Evolutionary conservation across 2,888 invertebrate genomes (phyloP).

Genomic region (Clitarchus hookeri): DNA sequence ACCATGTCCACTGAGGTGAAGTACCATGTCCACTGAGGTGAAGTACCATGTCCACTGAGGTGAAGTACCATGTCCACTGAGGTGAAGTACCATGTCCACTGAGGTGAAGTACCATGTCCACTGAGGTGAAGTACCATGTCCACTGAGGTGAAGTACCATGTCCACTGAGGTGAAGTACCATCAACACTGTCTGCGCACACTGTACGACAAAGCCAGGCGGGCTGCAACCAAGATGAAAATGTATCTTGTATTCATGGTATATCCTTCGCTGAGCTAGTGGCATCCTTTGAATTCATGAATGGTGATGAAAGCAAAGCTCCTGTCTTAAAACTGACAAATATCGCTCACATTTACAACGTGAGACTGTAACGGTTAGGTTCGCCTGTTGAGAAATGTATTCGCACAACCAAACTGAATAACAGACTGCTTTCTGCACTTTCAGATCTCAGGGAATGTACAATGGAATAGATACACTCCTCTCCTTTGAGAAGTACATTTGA

Average conservation of each 20-base stretch:
- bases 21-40: no score
- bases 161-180: slow-evolving; percentile 23
- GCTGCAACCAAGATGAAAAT: neutral
- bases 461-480: slow-evolving; percentile 12
- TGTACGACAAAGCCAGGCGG: neutral
- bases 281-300: neutral
- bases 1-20: no score
- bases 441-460: slow-evolving; percentile 16
- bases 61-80: no score
- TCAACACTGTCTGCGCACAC: neutral
- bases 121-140: no score
- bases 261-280: slow-evolving; percentile 17
- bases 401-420: slow-evolving; percentile 20
- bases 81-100: no score
- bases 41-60: no score
- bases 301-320: neutral
- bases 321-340: slow-evolving; percentile 16
- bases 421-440: slow-evolving; percentile 17
- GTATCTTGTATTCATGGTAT: neutral
- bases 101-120: no score
- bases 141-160: no score
- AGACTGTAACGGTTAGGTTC: slow-evolving; percentile 17
- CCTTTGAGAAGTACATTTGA: slow-evolving; percentile 24
- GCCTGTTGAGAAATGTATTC: neutral
- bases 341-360: neutral